These are phyloP conservation scores for Cynoglossus semilaevis DNA, from an alignment of 2,113 vertebrate genomes.

Conservation along the genomic window DNA sequence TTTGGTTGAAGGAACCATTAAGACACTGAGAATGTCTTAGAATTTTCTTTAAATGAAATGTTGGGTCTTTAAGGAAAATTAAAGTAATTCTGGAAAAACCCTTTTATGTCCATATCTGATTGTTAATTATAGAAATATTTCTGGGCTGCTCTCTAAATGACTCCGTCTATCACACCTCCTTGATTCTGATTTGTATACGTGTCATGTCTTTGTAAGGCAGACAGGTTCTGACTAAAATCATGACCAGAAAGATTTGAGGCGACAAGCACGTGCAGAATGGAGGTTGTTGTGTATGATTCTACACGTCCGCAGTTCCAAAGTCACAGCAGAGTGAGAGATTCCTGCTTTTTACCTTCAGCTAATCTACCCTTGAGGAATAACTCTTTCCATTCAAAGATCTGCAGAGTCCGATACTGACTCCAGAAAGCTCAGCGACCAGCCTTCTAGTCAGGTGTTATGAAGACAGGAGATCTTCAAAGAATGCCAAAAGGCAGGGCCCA, in stretches of 20 bases:
- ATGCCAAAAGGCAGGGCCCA: constrained; percentile 30
- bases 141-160: constrained; percentile 35
- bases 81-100: neutral
- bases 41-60: neutral
- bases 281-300: constrained; percentile 31
- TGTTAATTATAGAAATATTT: constrained; percentile 54
- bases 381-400: constrained; percentile 10
- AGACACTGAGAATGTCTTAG: no score
- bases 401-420: neutral
- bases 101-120: neutral
- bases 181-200: constrained; percentile 13
- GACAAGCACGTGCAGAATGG: constrained; percentile 30
- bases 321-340: constrained; percentile 64
- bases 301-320: constrained; percentile 18
- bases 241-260: constrained; percentile 20
- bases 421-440: constrained; percentile 24
- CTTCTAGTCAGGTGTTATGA: constrained; percentile 55
- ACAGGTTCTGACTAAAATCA: constrained; percentile 38
- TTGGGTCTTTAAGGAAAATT: no score
- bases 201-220: constrained; percentile 20
- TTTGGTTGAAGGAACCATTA: neutral
- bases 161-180: constrained; percentile 15
- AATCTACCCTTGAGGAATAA: neutral
- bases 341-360: constrained; percentile 31
- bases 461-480: constrained; percentile 36